Conservation (phyloP, 2,888 invertebrate species). For the Lutraria lutraria region DNA sequence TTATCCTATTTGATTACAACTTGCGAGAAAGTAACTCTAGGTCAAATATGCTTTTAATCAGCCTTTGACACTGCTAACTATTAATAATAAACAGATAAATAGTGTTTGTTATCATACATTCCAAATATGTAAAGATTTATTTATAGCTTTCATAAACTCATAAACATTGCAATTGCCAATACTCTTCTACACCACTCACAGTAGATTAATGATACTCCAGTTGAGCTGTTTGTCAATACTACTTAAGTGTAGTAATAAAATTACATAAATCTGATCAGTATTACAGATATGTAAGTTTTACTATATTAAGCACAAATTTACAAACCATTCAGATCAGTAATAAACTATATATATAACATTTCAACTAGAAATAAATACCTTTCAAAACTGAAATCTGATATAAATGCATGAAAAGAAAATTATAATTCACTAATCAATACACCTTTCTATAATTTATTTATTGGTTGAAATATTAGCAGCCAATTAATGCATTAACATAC, state of each 20-base stretch:
- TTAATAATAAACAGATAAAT: neutral
- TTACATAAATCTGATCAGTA: neutral
- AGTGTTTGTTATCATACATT: neutral
- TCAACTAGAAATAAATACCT: neutral
- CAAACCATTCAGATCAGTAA: neutral
- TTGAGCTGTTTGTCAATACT: neutral
- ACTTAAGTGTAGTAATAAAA: neutral
- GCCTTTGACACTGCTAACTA: neutral
- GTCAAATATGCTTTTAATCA: neutral
- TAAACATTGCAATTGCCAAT: constrained; percentile 4
- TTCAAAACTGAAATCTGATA: constrained; percentile 1
- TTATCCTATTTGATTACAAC: no score
- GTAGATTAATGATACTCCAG: constrained; percentile 3
- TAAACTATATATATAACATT: neutral
- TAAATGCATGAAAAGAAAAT: neutral
- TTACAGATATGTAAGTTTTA: neutral
- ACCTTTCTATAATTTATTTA: neutral
- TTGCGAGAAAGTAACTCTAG: no score
- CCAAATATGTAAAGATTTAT: neutral
- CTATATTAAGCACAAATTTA: constrained; percentile 11
- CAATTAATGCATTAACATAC: neutral
- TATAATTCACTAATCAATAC: constrained; percentile 1
- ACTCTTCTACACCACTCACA: neutral
- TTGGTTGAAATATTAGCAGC: neutral
- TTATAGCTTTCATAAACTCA: neutral